phyloP scores from a whole-genome alignment of 2,797 vertebrate genomes.

The Enteromius unitaeniatus region DNA sequence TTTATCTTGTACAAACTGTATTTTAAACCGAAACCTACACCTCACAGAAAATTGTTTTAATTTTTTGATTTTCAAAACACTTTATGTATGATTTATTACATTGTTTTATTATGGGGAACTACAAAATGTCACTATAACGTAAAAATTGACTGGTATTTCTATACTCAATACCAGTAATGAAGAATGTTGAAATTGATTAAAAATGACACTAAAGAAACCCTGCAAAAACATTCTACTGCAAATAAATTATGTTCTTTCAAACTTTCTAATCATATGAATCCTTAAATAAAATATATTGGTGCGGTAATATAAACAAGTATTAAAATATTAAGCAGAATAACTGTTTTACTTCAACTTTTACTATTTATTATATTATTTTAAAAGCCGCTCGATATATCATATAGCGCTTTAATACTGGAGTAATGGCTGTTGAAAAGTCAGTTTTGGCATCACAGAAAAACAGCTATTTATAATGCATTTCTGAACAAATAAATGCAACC shows the following conservation, averaged over 20 bases:
- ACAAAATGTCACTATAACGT: background rate
- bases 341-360: background rate
- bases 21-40: too few species aligned
- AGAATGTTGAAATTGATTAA: too few species aligned
- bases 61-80: too few species aligned
- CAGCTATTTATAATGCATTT: background rate
- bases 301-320: background rate
- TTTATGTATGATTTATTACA: background rate
- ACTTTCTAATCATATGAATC: background rate
- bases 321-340: background rate
- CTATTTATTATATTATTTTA: too few species aligned
- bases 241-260: background rate
- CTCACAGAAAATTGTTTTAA: too few species aligned
- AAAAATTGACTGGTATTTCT: background rate
- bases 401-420: background rate
- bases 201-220: too few species aligned
- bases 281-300: background rate
- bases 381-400: too few species aligned
- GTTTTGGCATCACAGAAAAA: background rate
- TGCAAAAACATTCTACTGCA: background rate
- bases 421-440: background rate
- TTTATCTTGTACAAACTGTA: too few species aligned
- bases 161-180: background rate
- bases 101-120: background rate
- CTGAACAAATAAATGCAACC: background rate